Evolutionary conservation across 2,888 invertebrate genomes (phyloP), one percentile per base, ranked within the genome.

Genomic region (Ornithoptera priamus): DNA sequence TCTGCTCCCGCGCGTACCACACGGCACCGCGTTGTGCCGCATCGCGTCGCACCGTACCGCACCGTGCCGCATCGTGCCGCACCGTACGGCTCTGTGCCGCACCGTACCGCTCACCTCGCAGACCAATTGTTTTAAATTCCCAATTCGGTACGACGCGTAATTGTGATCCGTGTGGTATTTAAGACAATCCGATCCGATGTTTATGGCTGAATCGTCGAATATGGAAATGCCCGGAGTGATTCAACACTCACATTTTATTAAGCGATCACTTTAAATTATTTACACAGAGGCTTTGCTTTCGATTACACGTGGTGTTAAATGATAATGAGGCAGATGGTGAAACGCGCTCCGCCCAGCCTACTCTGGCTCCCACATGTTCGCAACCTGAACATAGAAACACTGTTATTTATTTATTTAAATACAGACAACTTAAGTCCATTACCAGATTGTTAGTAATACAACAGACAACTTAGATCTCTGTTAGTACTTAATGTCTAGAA

Each of bases 1-100:
- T 85, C 80, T 83, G 89, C 89, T 84, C 85, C 88, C 82, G 81
- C 77, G 73, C 71, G 78, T 74, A 30, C 76, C 78, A 74, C 76
- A 74, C 76, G 74, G 70, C 71, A 71, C 73, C 71, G 70, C 67
- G 75, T 71, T 74, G 15, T 12, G 1, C 76, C 78, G 73, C 76
- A 74, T 76, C 74, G 70, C 70, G 72, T 72, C 72, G 70, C 67
- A 75, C 72, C 73, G 15, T 12, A 1, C 1, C 15, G 15, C 46
- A 2, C 15, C 15, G 15, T 12, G 30, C 30, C 30, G 30, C 30
- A 30, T 3, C 71, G 78, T 74, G 5, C 76, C 78, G 73, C 76
- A 74, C 76, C 73, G 70, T 70, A 71, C 73, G 72, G 70, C 67
- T 75, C 72, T 74, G 10, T 12, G 12, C 12, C 15, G 15, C 46